Evolutionary conservation across 2,888 invertebrate genomes (phyloP), one percentile per base, ranked within the genome.

Genomic region (Tuta absoluta): DNA sequence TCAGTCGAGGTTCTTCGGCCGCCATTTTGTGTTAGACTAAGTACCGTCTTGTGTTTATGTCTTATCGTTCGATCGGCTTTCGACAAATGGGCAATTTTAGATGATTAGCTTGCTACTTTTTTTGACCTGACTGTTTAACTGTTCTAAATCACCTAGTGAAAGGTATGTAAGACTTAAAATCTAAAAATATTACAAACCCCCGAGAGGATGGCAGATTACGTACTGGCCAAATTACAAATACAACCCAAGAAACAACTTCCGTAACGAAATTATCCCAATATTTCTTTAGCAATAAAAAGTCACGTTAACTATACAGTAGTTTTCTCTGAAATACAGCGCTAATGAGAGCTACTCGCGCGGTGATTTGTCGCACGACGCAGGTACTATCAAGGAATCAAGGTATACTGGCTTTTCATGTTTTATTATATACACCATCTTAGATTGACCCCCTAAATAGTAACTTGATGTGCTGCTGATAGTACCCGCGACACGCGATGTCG

Each of bases 331-430:
- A 81, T 85, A 82, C 75, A 68, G 74, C 71, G 75, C 81, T 88
- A 89, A 89, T 88, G 81, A 87, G 86, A 71, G 69, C 74, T 78
- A 71, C 77, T 78, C 76, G 78, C 75, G 75, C 71, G 77, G 83
- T 87, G 86, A 88, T 88, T 89, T 87, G 88, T 86, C 80, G 80
- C 68, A 81, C 81, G 84, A 69, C 65, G 53, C 56, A 57, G 65
- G 33, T 33, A 33, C 33, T 33, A 33, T 33, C 8, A 3, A 33
- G 33, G 33, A 10, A 33, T 33, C 33, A 33, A 33, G 8, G 4
- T 33, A 1, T 8, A 33, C 10, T 33, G 33, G 33, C 33, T 3
- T 4, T 33, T 33, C 33, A 33, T 33, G 33, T 33, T 33, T 8
- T 33, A 8, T 3, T 1, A 10, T 8, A 33, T 7, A 33, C n/a